Evolutionary conservation across 2,797 vertebrate genomes (phyloP).

Genomic region (Hippocampus kuda): DNA sequence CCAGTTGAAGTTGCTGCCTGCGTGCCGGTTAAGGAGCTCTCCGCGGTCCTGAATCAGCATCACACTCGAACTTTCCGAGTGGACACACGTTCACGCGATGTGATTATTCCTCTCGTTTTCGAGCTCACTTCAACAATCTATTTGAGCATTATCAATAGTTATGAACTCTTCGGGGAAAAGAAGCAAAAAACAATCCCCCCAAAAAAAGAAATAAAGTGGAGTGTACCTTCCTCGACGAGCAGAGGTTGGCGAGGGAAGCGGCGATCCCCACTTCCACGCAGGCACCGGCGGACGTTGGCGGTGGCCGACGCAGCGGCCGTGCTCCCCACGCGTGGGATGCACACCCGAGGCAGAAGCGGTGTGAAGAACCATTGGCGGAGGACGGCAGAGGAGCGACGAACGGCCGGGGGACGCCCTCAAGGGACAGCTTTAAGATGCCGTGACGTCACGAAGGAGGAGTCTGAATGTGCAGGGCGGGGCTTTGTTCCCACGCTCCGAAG

Average conservation of each 20-base stretch:
- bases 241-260: background rate
- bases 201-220: background rate
- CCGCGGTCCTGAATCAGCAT: slow-evolving; percentile 54
- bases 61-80: background rate
- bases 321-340: slow-evolving; percentile 39
- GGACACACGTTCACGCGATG: background rate
- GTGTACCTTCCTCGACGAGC: background rate
- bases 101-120: too few species aligned
- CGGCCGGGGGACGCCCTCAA: background rate
- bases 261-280: background rate
- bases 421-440: slow-evolving; percentile 46
- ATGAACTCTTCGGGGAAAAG: too few species aligned
- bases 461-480: slow-evolving; percentile 3
- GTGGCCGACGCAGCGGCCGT: slow-evolving; percentile 35
- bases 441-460: slow-evolving; percentile 51
- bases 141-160: too few species aligned
- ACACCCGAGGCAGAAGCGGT: slow-evolving; percentile 19
- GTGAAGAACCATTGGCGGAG: slow-evolving; percentile 2
- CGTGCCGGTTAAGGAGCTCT: slow-evolving; percentile 32
- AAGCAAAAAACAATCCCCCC: background rate
- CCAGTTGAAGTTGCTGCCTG: background rate
- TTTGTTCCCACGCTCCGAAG: background rate
- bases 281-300: slow-evolving; percentile 11
- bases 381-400: background rate
- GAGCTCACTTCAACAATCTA: too few species aligned